A percentile compares a stretch with the other conserved stretches of the same genome.
Conservation (phyloP, 1,140 invertebrate genomes). For the Pogonomyrmex barbatus region DNA sequence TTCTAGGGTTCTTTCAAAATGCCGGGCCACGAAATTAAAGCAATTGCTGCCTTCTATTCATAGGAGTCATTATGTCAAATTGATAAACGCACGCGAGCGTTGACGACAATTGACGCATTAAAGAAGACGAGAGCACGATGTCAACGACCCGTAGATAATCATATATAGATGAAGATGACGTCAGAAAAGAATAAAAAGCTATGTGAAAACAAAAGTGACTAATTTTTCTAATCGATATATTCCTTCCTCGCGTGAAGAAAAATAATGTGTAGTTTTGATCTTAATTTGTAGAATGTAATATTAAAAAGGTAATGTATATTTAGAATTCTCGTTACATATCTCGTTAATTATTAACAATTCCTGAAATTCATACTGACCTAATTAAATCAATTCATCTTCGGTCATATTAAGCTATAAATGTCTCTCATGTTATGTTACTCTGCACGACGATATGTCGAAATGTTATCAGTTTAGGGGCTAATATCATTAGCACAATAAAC, state of each 20-base stretch:
- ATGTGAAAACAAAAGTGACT: background rate
- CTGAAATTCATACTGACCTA: background rate
- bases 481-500: slow-evolving; percentile 30
- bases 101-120: slow-evolving; percentile 52
- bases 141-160: slow-evolving; percentile 58
- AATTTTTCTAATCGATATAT: slow-evolving; percentile 5
- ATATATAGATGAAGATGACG: slow-evolving; percentile 41
- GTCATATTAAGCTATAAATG: background rate
- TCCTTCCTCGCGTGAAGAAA: background rate
- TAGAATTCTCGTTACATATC: background rate
- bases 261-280: background rate
- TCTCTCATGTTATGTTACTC: background rate
- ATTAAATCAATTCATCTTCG: slow-evolving; percentile 18
- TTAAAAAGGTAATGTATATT: background rate
- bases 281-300: background rate
- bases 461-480: slow-evolving; percentile 8
- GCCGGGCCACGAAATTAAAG: slow-evolving; percentile 43
- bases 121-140: slow-evolving; percentile 50
- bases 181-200: background rate
- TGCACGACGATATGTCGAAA: slow-evolving; percentile 2
- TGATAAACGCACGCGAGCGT: slow-evolving; percentile 60
- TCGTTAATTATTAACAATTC: slow-evolving; percentile 8
- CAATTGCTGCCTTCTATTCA: slow-evolving; percentile 60
- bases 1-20: slow-evolving; percentile 50
- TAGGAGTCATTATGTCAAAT: slow-evolving; percentile 55